Base-by-base conservation (phyloP, 37 sponge, comb jelly and placozoan species). In the Aplysina aerophoba region DNA sequence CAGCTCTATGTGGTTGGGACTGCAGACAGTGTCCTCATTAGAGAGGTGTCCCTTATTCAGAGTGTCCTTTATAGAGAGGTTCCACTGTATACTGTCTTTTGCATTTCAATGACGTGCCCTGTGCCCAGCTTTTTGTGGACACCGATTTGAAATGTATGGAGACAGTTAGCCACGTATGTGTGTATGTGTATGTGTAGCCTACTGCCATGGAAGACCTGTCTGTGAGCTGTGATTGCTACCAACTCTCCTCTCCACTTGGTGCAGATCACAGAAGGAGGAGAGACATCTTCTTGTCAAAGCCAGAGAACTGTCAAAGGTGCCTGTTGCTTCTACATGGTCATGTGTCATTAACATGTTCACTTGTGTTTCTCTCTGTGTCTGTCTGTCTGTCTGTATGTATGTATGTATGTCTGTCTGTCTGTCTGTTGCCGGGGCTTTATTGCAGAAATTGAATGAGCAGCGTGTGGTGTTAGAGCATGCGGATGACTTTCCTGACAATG, bases 401-500 rank as follows among this genome's bases (percentile, higher is more conserved):
- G 78, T 75, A 37, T 44, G 44, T 41, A 1, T 50, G 54, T 75
- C 16, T 50, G 78, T 41, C 17, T 75, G 44, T 71, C 36, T 71
- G 5, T 22, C n/a, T 67, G 27, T 67, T 67, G 28, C n/a, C 17
- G 59, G 59, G 15, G 15, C 59, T 57, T 17, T 14, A 27, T 62
- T 73, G 77, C 50, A 80, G 81, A 80, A n/a, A 24, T 30, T 81
- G n/a, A 61, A 81, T 81, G 65, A 85, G 59, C 93, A 91, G 81
- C 75, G 71, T 55, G 68, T 44, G 36, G 75, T 89, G n/a, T 61
- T 94, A 30, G 92, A 91, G 34, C 81, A 56, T 25, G 87, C 81
- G 2, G 90, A 31, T n/a, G 69, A 80, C 4, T 94, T 94, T 30
- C 95, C 95, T 15, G 95, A 91, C 41, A 83, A 86, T 16, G 85